phyloP scores from a whole-genome alignment of 2,888 invertebrate genomes.

The Loripinus fragilis region DNA sequence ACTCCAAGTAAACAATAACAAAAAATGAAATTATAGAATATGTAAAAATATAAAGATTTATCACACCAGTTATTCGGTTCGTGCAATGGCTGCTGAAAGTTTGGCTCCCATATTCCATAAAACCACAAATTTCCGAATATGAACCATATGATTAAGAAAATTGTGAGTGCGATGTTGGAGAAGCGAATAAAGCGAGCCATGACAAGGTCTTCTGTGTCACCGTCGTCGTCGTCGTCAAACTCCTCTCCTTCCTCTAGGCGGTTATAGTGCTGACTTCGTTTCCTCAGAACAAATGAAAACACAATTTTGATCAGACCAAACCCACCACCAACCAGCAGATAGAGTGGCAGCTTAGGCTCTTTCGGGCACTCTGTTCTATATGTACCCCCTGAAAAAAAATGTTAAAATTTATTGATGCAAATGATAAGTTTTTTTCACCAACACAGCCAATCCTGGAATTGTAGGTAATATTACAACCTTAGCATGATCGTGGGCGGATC shows the following conservation, averaged over 20 bases:
- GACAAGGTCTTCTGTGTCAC: slow-evolving; percentile 50
- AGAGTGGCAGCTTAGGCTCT: slow-evolving; percentile 90
- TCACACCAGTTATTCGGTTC: slow-evolving; percentile 93
- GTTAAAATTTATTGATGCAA: no score
- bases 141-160: slow-evolving; percentile 91
- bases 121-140: slow-evolving; percentile 92
- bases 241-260: slow-evolving; percentile 81
- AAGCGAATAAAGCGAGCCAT: slow-evolving; percentile 82
- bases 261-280: slow-evolving; percentile 85
- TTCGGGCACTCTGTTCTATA: slow-evolving; percentile 91
- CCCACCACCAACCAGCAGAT: slow-evolving; percentile 93
- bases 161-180: slow-evolving; percentile 88
- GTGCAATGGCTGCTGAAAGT: slow-evolving; percentile 89
- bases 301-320: slow-evolving; percentile 88
- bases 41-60: neutral
- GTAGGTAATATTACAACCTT: no score
- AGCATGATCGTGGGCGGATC: no score
- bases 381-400: slow-evolving; percentile 88
- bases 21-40: slow-evolving; percentile 14
- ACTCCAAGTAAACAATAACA: neutral
- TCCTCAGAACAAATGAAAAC: slow-evolving; percentile 88
- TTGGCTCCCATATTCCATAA: slow-evolving; percentile 90
- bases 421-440: no score
- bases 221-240: slow-evolving; percentile 74
- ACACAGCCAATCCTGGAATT: no score